A percentile compares a stretch with the other conserved stretches of the same genome.
phyloP scores from a whole-genome alignment of 2,797 vertebrate species.

The Xenentodon cancila region DNA sequence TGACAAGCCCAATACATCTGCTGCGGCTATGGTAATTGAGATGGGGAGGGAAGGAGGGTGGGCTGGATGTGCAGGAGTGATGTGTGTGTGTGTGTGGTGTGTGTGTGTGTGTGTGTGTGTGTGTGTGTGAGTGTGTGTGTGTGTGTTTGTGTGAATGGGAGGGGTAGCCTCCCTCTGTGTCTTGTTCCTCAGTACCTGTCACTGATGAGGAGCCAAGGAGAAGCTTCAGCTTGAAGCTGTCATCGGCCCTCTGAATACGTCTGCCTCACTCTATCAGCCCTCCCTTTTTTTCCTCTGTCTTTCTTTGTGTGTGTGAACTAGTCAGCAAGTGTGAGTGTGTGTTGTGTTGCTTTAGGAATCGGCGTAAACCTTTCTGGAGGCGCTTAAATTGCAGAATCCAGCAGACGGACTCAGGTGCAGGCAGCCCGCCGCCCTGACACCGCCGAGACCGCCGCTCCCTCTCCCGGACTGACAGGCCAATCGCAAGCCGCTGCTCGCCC shows the following conservation, averaged over 20 bases:
- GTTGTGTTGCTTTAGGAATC: conserved; percentile 43
- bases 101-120: conserved; percentile 20
- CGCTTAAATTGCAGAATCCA: conserved; percentile 48
- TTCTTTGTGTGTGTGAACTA: conserved; percentile 3
- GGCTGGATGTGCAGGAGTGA: conserved; percentile 37
- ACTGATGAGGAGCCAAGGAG: conserved; percentile 76
- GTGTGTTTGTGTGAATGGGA: conserved; percentile 28
- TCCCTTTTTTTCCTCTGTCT: conserved; percentile 21
- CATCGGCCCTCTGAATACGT: conserved; percentile 72
- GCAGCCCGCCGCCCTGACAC: conserved; percentile 58
- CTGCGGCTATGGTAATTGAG: conserved; percentile 69
- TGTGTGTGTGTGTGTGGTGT: conserved; percentile 26
- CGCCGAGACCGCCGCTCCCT: conserved; percentile 70
- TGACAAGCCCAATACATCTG: conserved; percentile 75
- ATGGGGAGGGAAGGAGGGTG: conserved; percentile 20
- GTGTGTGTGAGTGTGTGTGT: too few species aligned
- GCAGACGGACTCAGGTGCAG: conserved; percentile 52
- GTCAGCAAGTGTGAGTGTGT: too few species aligned
- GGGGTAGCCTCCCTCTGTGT: conserved; percentile 23
- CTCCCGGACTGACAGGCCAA: conserved; percentile 78
- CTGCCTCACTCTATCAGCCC: conserved; percentile 70
- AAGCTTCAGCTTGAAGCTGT: conserved; percentile 77
- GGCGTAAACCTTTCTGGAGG: conserved; percentile 44
- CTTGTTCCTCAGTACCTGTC: conserved; percentile 76
- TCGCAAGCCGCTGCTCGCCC: conserved; percentile 69